phyloP scores from a whole-genome alignment of 1,140 invertebrate genomes.

The Melanaphis sacchari region DNA sequence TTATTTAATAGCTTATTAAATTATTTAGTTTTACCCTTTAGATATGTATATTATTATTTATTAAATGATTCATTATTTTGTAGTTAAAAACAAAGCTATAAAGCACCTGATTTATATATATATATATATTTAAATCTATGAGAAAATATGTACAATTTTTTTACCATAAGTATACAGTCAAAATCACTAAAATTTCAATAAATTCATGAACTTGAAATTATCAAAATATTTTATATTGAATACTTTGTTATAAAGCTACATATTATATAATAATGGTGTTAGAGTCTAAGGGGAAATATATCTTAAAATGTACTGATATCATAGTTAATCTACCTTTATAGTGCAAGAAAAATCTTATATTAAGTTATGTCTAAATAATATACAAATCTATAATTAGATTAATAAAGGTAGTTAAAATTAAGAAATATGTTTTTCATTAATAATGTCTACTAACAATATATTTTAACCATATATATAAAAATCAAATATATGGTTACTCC shows the following conservation, averaged over 20 bases:
- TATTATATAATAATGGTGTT: not conserved
- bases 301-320: not conserved
- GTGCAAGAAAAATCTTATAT: not conserved
- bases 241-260: not conserved
- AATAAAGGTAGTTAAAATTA: not conserved
- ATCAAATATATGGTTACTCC: no score
- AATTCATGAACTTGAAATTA: not conserved
- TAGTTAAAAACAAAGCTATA: not conserved
- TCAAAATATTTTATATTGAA: not conserved
- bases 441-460: no score
- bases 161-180: not conserved
- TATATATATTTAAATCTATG: no score
- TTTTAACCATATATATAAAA: no score
- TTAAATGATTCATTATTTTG: not conserved
- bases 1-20: not conserved
- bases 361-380: not conserved
- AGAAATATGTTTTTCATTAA: not conserved
- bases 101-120: not conserved
- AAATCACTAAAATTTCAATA: not conserved
- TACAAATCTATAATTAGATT: not conserved
- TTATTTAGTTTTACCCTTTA: not conserved
- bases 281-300: not conserved
- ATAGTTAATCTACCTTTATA: not conserved
- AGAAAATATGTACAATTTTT: no score
- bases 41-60: not conserved